Conservation (phyloP, 1,140 invertebrate genomes). For the Trialeurodes vaporariorum region DNA sequence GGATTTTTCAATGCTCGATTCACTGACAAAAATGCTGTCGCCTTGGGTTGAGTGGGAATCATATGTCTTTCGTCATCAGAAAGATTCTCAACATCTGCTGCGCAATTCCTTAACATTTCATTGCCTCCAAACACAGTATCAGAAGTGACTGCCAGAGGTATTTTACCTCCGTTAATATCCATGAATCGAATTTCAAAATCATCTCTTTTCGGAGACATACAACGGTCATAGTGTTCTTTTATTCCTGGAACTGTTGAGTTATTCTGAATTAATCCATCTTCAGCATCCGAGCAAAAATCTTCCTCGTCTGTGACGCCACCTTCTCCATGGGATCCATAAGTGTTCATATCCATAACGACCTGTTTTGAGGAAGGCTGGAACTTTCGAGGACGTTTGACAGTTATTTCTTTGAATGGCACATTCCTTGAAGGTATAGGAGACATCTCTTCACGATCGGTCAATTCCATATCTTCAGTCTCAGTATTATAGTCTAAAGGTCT, state of each 20-base stretch:
- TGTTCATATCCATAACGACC: neutral
- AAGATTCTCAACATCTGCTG: slow-evolving; percentile 13
- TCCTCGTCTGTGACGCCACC: neutral
- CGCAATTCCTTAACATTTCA: neutral
- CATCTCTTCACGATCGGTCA: neutral
- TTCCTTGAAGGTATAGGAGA: neutral
- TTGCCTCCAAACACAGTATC: slow-evolving; percentile 4
- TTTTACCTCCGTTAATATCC: slow-evolving; percentile 17
- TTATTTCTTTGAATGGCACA: neutral
- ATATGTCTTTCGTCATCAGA: slow-evolving; percentile 4
- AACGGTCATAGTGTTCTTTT: neutral
- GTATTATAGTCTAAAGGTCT: neutral
- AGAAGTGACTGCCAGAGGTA: slow-evolving; percentile 16
- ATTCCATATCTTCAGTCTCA: neutral
- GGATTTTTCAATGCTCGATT: neutral
- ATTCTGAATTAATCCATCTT: neutral
- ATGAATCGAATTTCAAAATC: slow-evolving; percentile 18
- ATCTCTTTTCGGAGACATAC: neutral
- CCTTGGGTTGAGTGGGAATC: neutral
- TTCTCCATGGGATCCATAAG: neutral
- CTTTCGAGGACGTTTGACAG: too few relatives aligned
- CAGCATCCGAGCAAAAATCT: neutral
- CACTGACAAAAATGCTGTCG: neutral
- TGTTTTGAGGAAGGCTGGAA: neutral
- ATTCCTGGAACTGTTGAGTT: neutral